A percentile compares a stretch with the other conserved stretches of the same genome.
These are phyloP conservation scores for Limenitis camilla DNA, from an alignment of 2,888 invertebrate species.

Conservation along the genomic window DNA sequence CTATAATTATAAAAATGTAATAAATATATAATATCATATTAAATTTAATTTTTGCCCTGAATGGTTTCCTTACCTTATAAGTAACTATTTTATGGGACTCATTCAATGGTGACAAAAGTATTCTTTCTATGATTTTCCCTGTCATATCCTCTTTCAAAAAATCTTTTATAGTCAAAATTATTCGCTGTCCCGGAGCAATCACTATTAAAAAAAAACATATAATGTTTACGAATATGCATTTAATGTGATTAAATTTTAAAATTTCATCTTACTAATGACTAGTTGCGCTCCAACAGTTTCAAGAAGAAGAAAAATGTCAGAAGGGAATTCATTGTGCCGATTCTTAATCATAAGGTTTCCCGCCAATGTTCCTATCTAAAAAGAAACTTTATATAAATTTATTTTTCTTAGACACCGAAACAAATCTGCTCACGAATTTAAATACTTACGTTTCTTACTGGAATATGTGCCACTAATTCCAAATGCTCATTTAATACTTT, in stretches of 20 bases:
- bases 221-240: neutral
- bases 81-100: conserved; percentile 67
- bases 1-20: conserved; percentile 45
- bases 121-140: conserved; percentile 59
- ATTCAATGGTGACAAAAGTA: conserved; percentile 67
- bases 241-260: neutral
- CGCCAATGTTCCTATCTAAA: conserved; percentile 76
- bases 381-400: conserved; percentile 4
- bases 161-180: conserved; percentile 36
- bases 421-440: neutral
- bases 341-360: conserved; percentile 81
- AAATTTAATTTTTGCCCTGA: too few species aligned
- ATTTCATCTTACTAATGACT: conserved; percentile 57
- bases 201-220: conserved; percentile 13
- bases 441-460: conserved; percentile 79
- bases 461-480: conserved; percentile 78
- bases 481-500: conserved; percentile 75
- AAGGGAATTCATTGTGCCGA: conserved; percentile 74
- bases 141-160: conserved; percentile 47
- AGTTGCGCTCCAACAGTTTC: conserved; percentile 69
- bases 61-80: conserved; percentile 64
- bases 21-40: neutral
- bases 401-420: too few species aligned
- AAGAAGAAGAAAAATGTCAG: conserved; percentile 77
- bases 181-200: conserved; percentile 10